Conservation (phyloP, 1,140 invertebrate species). For the Sipha flava region DNA sequence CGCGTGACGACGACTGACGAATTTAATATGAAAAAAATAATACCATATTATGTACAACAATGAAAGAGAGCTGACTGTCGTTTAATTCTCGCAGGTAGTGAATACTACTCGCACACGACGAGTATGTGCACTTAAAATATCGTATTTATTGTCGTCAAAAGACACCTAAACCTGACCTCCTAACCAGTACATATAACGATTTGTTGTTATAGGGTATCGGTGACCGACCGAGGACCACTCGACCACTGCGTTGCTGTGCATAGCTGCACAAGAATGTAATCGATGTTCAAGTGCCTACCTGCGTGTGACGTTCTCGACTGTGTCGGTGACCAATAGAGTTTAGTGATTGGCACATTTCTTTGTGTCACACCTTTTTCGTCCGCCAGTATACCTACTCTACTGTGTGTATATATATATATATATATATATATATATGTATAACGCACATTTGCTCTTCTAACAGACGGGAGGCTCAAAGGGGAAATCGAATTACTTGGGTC, state of each 20-base stretch:
- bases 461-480: not conserved
- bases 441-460: not conserved
- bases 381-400: not conserved
- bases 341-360: slow-evolving; percentile 29
- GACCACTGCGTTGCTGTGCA: not conserved
- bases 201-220: slow-evolving; percentile 27
- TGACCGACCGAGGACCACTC: not conserved
- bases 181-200: not conserved
- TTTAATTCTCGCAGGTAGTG: not conserved
- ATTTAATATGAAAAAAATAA: no score
- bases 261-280: not conserved
- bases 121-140: no score
- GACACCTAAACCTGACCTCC: not conserved
- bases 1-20: not conserved
- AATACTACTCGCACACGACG: no score
- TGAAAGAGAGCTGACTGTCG: not conserved
- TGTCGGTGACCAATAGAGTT: slow-evolving; percentile 20
- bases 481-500: not conserved
- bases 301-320: not conserved
- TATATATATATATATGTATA: no score
- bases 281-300: not conserved
- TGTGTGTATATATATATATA: not conserved
- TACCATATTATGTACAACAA: not conserved
- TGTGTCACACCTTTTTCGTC: not conserved
- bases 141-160: no score